Conservation (phyloP, 2,113 vertebrate species). For the Panthera leo region DNA sequence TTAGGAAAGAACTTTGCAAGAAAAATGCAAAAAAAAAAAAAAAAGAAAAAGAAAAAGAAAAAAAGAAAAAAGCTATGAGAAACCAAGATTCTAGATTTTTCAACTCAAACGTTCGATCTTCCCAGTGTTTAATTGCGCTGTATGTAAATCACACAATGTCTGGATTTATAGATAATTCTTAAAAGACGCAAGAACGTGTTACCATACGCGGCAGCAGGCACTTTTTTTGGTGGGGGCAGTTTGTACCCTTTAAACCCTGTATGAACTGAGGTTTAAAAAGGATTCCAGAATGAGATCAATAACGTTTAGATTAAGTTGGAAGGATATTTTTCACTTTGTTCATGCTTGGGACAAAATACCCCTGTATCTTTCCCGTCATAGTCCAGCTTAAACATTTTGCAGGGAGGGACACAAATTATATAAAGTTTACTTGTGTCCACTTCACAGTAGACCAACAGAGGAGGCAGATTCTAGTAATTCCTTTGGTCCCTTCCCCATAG, state of each 20-base stretch:
- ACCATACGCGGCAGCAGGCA: fast-evolving
- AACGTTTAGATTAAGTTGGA: not conserved
- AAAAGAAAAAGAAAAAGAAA: not conserved
- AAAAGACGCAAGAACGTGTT: not conserved
- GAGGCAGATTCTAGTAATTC: not conserved
- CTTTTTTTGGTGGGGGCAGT: not conserved
- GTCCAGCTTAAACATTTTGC: not conserved
- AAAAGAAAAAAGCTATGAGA: not conserved
- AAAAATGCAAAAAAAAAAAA: not conserved
- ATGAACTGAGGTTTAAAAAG: not conserved
- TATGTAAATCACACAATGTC: not conserved
- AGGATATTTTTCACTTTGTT: not conserved
- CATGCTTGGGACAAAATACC: not conserved
- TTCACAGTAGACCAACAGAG: not conserved
- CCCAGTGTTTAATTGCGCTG: not conserved
- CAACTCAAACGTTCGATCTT: not conserved
- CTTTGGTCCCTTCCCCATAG: not conserved
- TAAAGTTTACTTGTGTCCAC: not conserved
- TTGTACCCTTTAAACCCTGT: not conserved
- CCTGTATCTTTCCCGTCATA: not conserved
- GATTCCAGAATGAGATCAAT: not conserved
- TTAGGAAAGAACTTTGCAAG: not conserved
- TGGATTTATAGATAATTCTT: not conserved
- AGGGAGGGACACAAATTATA: not conserved
- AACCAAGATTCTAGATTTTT: not conserved